phyloP scores from a whole-genome alignment of 2,113 vertebrate genomes.

The Hemiscyllium ocellatum region DNA sequence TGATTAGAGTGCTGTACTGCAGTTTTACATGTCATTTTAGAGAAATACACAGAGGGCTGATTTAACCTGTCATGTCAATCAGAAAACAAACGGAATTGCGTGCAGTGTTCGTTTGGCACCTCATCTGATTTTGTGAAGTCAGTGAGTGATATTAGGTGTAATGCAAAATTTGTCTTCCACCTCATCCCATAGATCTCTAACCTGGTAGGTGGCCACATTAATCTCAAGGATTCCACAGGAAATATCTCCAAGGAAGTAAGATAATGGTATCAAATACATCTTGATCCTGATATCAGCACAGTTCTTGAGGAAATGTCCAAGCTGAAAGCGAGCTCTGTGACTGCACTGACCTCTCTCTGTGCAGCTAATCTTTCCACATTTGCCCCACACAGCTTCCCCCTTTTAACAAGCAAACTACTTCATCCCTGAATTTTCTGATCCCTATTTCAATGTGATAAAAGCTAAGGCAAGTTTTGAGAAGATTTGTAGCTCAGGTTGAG shows the following conservation, averaged over 20 bases:
- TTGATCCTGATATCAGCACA: not conserved
- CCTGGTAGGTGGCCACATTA: not conserved
- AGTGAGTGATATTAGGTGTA: too few species aligned
- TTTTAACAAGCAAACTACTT: not conserved
- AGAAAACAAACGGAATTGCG: too few species aligned
- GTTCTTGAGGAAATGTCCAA: not conserved
- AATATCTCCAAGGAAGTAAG: not conserved
- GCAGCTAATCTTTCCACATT: not conserved
- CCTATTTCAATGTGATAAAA: not conserved
- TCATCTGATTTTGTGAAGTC: too few species aligned
- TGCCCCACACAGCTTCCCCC: not conserved
- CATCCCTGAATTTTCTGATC: not conserved
- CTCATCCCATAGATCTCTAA: too few species aligned
- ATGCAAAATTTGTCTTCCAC: too few species aligned
- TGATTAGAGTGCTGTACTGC: not conserved
- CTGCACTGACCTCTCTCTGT: not conserved
- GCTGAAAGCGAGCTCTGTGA: not conserved
- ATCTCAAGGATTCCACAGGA: not conserved
- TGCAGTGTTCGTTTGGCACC: too few species aligned
- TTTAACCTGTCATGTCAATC: too few species aligned
- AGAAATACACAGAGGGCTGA: not conserved
- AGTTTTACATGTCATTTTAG: not conserved
- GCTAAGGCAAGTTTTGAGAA: not conserved
- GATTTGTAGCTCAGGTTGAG: too few species aligned
- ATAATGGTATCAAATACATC: not conserved